A percentile compares a stretch with the other conserved stretches of the same genome.
These are phyloP conservation scores for Dermatemys mawii DNA, from an alignment of 2,113 vertebrate genomes.

Conservation along the genomic window DNA sequence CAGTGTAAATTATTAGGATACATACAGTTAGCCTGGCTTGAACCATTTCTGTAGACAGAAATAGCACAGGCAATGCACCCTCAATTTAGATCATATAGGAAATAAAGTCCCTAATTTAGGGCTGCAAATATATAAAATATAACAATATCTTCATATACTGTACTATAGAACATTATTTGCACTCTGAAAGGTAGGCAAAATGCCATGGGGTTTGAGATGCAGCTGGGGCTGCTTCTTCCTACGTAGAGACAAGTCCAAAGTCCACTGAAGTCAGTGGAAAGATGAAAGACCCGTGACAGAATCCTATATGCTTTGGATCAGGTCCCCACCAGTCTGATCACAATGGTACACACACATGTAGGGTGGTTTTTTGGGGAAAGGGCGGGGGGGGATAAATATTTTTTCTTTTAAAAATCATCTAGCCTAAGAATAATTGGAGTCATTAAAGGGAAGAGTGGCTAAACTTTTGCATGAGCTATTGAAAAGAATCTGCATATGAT, in stretches of 20 bases:
- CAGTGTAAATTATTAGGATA: neutral
- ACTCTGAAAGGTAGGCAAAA: neutral
- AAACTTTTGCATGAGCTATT: neutral
- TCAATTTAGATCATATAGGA: neutral
- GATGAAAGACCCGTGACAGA: too few species aligned
- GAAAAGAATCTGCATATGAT: neutral
- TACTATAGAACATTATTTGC: neutral
- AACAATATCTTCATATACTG: neutral
- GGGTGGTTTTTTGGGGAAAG: too few species aligned
- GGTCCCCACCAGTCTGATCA: too few species aligned
- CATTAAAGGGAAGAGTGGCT: too few species aligned
- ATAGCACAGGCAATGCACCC: neutral
- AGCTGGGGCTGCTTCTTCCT: too few species aligned
- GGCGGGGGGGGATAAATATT: too few species aligned
- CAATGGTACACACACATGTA: neutral
- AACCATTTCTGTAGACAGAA: neutral
- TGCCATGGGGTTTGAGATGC: too few species aligned
- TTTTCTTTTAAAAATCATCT: too few species aligned
- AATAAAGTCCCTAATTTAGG: neutral
- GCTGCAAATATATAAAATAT: neutral
- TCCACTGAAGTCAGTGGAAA: too few species aligned
- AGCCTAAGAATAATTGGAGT: too few species aligned
- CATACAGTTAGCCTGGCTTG: neutral
- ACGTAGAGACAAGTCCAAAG: too few species aligned
- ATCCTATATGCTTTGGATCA: too few species aligned